These are phyloP conservation scores for Copidosoma aretas DNA, from an alignment of 2,888 invertebrate species.

Conservation along the genomic window DNA sequence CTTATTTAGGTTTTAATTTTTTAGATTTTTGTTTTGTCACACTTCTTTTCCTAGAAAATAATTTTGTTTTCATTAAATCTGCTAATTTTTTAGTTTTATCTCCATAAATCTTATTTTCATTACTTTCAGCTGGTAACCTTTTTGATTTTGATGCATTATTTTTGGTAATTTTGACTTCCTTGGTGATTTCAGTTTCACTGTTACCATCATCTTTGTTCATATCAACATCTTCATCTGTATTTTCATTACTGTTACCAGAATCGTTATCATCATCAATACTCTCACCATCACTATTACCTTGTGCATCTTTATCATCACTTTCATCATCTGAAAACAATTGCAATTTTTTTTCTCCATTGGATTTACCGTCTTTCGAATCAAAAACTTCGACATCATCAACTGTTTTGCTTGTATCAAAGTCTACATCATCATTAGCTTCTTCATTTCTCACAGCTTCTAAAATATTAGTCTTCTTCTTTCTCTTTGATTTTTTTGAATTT, in stretches of 20 bases:
- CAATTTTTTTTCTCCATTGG: slow-evolving; percentile 25
- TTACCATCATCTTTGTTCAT: background rate
- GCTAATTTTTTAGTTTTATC: background rate
- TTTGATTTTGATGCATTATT: too few relatives aligned
- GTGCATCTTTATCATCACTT: background rate
- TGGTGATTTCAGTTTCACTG: too few relatives aligned
- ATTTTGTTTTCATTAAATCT: slow-evolving; percentile 16
- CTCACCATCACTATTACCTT: slow-evolving; percentile 3
- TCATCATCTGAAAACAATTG: slow-evolving; percentile 34
- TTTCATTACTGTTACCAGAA: slow-evolving; percentile 8
- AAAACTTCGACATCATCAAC: slow-evolving; percentile 3
- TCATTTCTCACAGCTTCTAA: slow-evolving; percentile 26
- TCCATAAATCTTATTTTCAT: background rate
- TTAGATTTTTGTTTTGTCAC: slow-evolving; percentile 13
- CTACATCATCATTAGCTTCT: slow-evolving; percentile 11
- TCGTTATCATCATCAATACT: background rate
- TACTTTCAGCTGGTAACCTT: too few relatives aligned
- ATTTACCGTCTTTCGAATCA: background rate
- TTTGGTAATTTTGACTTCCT: background rate
- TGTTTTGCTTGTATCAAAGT: background rate
- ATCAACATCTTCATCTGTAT: slow-evolving; percentile 1
- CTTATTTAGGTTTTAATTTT: slow-evolving; percentile 19
- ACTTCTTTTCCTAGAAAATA: background rate
- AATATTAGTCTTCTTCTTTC: slow-evolving; percentile 20
- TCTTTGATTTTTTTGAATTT: slow-evolving; percentile 20